Percentiles rank a stretch among this genome's conserved stretches.
These are phyloP conservation scores for Nomada fucata DNA, from an alignment of 2,888 invertebrate genomes.

Conservation along the genomic window DNA sequence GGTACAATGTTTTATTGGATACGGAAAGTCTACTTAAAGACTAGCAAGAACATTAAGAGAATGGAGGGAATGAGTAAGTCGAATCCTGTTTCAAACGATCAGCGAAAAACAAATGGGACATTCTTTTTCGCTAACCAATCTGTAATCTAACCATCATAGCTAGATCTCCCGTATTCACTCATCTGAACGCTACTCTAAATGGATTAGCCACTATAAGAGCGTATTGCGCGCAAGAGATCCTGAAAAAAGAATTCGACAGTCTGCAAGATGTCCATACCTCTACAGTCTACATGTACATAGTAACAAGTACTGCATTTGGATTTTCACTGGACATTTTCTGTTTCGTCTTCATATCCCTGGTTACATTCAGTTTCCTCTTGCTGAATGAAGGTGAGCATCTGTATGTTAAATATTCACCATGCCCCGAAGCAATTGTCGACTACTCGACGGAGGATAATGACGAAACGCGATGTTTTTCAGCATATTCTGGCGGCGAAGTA, in stretches of 20 bases:
- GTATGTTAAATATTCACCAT: too few species aligned
- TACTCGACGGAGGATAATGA: not conserved
- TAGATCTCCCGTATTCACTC: conserved; percentile 92
- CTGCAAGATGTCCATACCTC: conserved; percentile 85
- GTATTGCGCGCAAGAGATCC: conserved; percentile 87
- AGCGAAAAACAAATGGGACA: not conserved
- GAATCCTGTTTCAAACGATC: not conserved
- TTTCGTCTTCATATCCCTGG: conserved; percentile 87
- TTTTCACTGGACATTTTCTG: conserved; percentile 88
- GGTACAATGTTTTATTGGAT: conserved; percentile 86
- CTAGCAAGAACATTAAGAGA: conserved; percentile 90
- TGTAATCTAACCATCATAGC: conserved; percentile 84
- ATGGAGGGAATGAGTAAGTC: conserved; percentile 87
- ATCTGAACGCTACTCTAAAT: conserved; percentile 90
- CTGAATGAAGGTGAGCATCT: conserved; percentile 74
- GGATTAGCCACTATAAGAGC: conserved; percentile 92
- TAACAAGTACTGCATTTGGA: conserved; percentile 83
- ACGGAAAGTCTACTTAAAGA: conserved; percentile 88
- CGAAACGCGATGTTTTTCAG: conserved; percentile 42
- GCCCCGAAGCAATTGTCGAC: not conserved
- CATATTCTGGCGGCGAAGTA: conserved; percentile 81
- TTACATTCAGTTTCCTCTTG: conserved; percentile 88
- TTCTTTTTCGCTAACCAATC: not conserved
- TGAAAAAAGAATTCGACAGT: conserved; percentile 87
- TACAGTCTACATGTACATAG: conserved; percentile 84